These are phyloP conservation scores for Babylonia areolata DNA, from an alignment of 1,140 invertebrate genomes.

Conservation along the genomic window DNA sequence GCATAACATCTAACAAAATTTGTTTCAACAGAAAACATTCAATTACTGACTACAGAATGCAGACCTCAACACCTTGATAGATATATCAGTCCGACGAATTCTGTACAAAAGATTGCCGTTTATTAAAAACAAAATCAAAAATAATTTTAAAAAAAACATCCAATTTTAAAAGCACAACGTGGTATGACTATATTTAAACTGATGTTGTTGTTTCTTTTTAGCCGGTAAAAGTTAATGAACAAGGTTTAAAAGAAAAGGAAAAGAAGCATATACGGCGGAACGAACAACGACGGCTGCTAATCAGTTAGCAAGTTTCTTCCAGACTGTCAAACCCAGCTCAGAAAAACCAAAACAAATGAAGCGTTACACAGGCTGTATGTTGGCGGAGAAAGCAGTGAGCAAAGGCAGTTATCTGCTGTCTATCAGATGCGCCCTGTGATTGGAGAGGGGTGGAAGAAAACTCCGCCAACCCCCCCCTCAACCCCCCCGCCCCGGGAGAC, in stretches of 20 bases:
- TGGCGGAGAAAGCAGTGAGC: neutral
- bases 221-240: neutral
- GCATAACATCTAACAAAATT: no score
- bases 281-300: no score
- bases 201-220: neutral
- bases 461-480: neutral
- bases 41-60: no score
- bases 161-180: no score
- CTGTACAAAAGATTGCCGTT: no score
- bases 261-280: no score
- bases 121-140: no score
- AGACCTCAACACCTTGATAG: no score
- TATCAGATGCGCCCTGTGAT: neutral
- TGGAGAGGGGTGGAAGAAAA: slow-evolving; percentile 2
- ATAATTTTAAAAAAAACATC: no score
- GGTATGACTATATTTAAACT: no score
- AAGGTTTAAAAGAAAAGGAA: neutral
- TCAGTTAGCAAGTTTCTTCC: neutral
- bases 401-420: slow-evolving; percentile 5
- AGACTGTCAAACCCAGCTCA: neutral
- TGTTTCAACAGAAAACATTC: no score
- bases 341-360: neutral
- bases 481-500: neutral
- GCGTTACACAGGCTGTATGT: neutral
- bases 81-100: no score